Evolutionary conservation across 2,797 vertebrate species (phyloP).

Genomic region (Schizothorax lantsangensis): DNA sequence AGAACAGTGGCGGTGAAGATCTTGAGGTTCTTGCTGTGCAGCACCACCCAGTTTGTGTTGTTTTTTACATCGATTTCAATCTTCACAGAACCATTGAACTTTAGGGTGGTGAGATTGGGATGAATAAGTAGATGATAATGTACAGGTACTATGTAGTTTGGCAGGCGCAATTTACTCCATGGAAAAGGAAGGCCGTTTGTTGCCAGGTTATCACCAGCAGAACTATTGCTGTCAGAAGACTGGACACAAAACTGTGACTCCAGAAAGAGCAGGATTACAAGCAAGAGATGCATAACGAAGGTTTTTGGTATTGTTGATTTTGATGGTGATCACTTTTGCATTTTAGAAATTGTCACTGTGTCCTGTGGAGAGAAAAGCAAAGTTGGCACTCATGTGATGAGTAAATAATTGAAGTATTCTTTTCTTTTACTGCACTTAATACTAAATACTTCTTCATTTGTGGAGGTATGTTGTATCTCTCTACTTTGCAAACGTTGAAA

Average conservation of each 20-base stretch:
- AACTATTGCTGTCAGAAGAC: conserved; percentile 52
- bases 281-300: conserved; percentile 59
- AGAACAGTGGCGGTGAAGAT: conserved; percentile 77
- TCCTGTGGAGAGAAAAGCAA: conserved; percentile 8
- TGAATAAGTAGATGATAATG: conserved; percentile 79
- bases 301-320: background rate
- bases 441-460: background rate
- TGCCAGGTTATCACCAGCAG: conserved; percentile 62
- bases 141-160: conserved; percentile 78
- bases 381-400: background rate
- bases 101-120: conserved; percentile 78
- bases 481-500: background rate
- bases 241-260: conserved; percentile 56
- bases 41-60: conserved; percentile 80
- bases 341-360: conserved; percentile 21
- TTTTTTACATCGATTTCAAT: conserved; percentile 79
- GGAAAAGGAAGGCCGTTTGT: conserved; percentile 77
- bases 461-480: background rate
- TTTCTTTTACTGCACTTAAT: background rate
- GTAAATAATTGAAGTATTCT: background rate
- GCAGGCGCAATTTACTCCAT: conserved; percentile 74
- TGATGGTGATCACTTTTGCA: conserved; percentile 7
- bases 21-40: conserved; percentile 78
- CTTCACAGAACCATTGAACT: conserved; percentile 76
- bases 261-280: conserved; percentile 62